Percentiles rank a stretch among this genome's conserved stretches.
These are phyloP conservation scores for Anthopleura xanthogrammica DNA, from an alignment of 92 coral and sea anemone species.

Conservation along the genomic window DNA sequence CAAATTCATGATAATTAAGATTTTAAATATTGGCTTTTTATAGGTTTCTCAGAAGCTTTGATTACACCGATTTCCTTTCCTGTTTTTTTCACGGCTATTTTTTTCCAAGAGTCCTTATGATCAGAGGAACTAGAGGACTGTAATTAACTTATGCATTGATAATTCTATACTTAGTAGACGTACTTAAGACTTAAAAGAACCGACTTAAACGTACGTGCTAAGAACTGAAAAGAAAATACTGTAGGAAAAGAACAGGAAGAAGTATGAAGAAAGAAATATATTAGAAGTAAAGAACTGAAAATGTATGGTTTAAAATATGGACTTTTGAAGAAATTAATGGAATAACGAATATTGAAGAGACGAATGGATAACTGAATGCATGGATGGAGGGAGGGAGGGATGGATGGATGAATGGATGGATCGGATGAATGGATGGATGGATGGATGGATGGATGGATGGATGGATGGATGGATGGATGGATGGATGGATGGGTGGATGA, in stretches of 20 bases:
- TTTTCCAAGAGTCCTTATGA: neutral
- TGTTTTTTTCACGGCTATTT: neutral
- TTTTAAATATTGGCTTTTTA: neutral
- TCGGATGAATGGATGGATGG: neutral
- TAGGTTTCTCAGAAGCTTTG: neutral
- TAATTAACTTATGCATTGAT: neutral
- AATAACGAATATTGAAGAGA: neutral
- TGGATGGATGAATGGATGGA: neutral
- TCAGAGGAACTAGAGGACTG: neutral
- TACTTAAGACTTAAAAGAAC: neutral
- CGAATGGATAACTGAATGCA: neutral
- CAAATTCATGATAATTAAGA: neutral
- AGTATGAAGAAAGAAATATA: neutral
- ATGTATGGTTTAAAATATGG: neutral
- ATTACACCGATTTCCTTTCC: constrained; percentile 3
- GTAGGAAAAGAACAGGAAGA: neutral
- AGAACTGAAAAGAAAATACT: neutral
- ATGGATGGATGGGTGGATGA: neutral
- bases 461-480: neutral
- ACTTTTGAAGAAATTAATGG: neutral
- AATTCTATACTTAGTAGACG: neutral
- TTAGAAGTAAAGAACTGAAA: neutral
- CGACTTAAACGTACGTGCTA: too few species aligned
- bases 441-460: neutral
- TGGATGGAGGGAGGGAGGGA: neutral